phyloP scores from a whole-genome alignment of 1,140 invertebrate genomes.

The Pseudomyrmex concolor region DNA sequence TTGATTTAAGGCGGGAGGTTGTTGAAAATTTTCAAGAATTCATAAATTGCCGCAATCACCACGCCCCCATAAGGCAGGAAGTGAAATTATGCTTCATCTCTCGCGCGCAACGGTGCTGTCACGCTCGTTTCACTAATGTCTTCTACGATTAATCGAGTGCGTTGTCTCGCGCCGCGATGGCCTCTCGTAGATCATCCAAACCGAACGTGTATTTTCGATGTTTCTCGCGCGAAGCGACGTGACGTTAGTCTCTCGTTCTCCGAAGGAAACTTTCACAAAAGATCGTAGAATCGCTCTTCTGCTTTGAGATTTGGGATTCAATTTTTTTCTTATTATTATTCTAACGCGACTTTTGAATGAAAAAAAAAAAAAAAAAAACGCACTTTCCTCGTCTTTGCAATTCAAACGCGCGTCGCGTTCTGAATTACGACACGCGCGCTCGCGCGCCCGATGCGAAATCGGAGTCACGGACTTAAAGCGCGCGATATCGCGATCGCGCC shows the following conservation, averaged over 20 bases:
- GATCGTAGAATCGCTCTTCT: too few relatives aligned
- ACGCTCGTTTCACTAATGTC: conserved; percentile 64
- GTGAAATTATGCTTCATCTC: conserved; percentile 60
- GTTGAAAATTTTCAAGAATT: conserved; percentile 45
- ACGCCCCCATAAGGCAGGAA: conserved; percentile 52
- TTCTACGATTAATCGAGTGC: conserved; percentile 63
- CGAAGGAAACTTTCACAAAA: neutral
- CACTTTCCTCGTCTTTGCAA: neutral
- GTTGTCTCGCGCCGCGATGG: conserved; percentile 41
- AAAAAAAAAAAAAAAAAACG: too few relatives aligned
- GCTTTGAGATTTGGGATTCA: too few relatives aligned
- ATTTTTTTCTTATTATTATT: too few relatives aligned
- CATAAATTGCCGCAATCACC: conserved; percentile 59
- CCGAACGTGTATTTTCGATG: conserved; percentile 17
- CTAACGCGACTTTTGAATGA: too few relatives aligned
- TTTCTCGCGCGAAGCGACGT: conserved; percentile 5
- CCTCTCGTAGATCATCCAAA: neutral
- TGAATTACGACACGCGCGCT: neutral
- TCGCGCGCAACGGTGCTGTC: conserved; percentile 60
- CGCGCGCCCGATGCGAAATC: conserved; percentile 1
- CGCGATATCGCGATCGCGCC: conserved; percentile 30
- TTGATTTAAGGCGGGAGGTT: neutral
- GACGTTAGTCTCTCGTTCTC: neutral
- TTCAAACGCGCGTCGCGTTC: neutral
- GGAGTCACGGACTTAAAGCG: conserved; percentile 18